These are phyloP conservation scores for Caenorhabditis sp. DNA, from an alignment of 2,888 invertebrate genomes.

Conservation along the genomic window DNA sequence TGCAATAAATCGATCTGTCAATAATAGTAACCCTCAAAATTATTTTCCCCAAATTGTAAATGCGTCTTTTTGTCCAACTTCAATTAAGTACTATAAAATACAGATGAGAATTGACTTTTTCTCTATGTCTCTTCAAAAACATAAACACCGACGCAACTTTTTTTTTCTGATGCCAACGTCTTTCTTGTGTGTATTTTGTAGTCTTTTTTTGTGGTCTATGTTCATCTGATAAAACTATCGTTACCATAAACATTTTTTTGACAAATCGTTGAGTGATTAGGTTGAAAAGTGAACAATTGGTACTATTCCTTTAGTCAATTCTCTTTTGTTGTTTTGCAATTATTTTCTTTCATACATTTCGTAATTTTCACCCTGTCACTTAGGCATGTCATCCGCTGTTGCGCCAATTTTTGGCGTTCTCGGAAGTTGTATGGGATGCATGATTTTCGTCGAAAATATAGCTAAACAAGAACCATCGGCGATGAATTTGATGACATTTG, in stretches of 20 bases:
- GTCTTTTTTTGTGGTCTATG: not conserved
- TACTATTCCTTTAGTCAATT: no score
- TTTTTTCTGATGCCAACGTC: not conserved
- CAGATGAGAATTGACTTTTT: not conserved
- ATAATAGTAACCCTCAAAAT: no score
- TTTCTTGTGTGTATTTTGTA: not conserved
- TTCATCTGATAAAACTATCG: not conserved
- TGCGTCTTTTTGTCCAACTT: no score
- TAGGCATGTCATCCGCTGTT: constrained; percentile 38
- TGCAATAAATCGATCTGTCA: no score
- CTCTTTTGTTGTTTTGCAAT: no score
- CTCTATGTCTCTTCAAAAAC: not conserved
- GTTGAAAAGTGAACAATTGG: not conserved
- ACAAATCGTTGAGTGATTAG: not conserved
- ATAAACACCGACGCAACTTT: not conserved
- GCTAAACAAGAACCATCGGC: constrained; percentile 83
- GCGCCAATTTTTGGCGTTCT: constrained; percentile 51
- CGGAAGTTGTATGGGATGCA: constrained; percentile 69
- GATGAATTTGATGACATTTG: constrained; percentile 93
- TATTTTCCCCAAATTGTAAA: no score
- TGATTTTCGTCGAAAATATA: constrained; percentile 69
- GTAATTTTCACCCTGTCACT: no score
- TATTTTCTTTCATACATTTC: no score
- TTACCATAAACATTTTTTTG: not conserved
- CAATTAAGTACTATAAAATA: not conserved